Evolutionary conservation across 2,888 invertebrate species (phyloP).

Genomic region (Philonicus albiceps): DNA sequence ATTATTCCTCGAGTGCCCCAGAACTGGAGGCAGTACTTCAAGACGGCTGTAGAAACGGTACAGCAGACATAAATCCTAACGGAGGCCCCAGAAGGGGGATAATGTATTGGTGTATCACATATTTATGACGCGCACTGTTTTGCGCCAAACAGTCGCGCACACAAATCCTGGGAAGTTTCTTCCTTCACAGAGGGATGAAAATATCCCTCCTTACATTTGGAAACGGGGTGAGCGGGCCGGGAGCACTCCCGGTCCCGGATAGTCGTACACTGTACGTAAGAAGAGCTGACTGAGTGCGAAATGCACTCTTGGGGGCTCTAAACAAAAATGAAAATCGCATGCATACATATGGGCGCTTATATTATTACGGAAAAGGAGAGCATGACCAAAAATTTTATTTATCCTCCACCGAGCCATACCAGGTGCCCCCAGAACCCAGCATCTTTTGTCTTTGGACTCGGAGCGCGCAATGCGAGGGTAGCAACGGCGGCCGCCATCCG

Average conservation of each 20-base stretch:
- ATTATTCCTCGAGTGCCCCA: constrained; percentile 30
- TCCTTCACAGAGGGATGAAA: constrained; percentile 46
- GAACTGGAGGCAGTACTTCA: neutral
- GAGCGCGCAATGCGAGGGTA: neutral
- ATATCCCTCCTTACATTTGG: constrained; percentile 56
- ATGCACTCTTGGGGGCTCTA: constrained; percentile 65
- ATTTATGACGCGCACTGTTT: constrained; percentile 41
- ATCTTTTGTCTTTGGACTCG: constrained; percentile 7
- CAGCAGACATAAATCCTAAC: constrained; percentile 20
- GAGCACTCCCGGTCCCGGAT: neutral
- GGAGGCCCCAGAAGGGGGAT: neutral
- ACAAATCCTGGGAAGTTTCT: neutral
- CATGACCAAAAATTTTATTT: constrained; percentile 39
- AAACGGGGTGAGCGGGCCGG: neutral
- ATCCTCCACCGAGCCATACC: neutral
- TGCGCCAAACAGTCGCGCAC: constrained; percentile 31
- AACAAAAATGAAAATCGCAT: constrained; percentile 65
- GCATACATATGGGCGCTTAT: constrained; percentile 64
- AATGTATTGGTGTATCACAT: constrained; percentile 45
- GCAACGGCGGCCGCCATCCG: neutral
- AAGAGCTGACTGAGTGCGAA: constrained; percentile 61
- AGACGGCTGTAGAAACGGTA: neutral
- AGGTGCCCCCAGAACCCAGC: neutral
- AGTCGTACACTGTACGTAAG: neutral
- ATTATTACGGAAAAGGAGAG: constrained; percentile 42